phyloP scores from a whole-genome alignment of 2,797 vertebrate species.

The Lutjanus argentimaculatus region DNA sequence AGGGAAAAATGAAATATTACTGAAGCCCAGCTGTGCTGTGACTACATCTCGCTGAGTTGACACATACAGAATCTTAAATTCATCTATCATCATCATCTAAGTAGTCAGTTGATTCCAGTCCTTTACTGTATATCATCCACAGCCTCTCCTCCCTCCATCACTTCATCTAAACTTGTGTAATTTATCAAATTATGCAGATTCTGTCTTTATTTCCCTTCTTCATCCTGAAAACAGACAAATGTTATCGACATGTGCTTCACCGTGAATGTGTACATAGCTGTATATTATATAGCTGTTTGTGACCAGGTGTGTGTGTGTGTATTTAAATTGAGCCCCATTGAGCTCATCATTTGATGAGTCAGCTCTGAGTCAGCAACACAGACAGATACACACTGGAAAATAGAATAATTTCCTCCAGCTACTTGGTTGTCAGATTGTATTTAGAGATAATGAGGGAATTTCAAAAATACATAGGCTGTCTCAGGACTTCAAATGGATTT shows the following conservation, averaged over 20 bases:
- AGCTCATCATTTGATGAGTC: slow-evolving; percentile 22
- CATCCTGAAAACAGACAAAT: not conserved
- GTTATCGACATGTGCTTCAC: not conserved
- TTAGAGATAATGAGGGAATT: no score
- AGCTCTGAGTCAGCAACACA: slow-evolving; percentile 37
- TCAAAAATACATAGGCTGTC: no score
- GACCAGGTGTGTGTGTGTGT: slow-evolving; percentile 5
- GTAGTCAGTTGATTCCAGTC: slow-evolving; percentile 19
- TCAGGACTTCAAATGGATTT: no score
- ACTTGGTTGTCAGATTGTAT: no score
- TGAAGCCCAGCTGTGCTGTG: slow-evolving; percentile 55
- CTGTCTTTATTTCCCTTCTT: not conserved
- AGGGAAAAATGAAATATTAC: slow-evolving; percentile 56
- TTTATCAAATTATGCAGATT: slow-evolving; percentile 23
- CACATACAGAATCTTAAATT: slow-evolving; percentile 43
- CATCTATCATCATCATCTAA: slow-evolving; percentile 58
- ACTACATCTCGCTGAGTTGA: slow-evolving; percentile 57
- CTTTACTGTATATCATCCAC: not conserved
- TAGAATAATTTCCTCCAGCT: not conserved
- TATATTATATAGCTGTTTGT: not conserved
- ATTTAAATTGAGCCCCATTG: not conserved
- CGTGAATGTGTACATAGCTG: not conserved
- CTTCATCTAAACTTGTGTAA: slow-evolving; percentile 27
- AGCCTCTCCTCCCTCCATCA: not conserved
- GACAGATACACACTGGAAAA: not conserved